phyloP scores from a whole-genome alignment of 2,113 vertebrate species.

The Synodontis membranacea region DNA sequence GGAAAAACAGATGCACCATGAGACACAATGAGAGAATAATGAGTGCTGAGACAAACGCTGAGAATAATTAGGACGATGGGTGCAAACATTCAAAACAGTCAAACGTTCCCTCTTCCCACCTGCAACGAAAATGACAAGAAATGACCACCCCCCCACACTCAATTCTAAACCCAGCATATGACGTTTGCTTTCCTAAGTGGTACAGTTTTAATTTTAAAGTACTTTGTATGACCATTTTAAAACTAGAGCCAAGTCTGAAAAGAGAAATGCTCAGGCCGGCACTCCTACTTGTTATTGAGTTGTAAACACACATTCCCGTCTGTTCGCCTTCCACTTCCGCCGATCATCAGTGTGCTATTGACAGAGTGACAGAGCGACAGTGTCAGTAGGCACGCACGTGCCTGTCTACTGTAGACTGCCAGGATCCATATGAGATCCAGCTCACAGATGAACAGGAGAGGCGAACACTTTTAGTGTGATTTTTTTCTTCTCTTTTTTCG shows the following conservation, averaged over 20 bases:
- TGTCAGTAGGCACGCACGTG: conserved; percentile 14
- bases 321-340: not conserved
- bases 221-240: not conserved
- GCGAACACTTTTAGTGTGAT: not conserved
- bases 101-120: not conserved
- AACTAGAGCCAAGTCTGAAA: not conserved
- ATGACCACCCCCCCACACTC: not conserved
- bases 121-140: not conserved
- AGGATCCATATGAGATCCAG: conserved; percentile 1
- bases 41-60: not conserved
- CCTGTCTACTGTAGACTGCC: conserved; percentile 3
- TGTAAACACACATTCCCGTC: conserved; percentile 5
- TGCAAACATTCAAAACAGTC: not conserved
- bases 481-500: not conserved
- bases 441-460: not conserved
- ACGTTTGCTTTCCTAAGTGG: not conserved
- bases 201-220: not conserved
- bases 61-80: not conserved
- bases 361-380: conserved; percentile 7
- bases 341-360: not conserved
- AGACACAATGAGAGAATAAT: not conserved
- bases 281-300: not conserved
- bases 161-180: not conserved
- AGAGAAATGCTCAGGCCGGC: not conserved
- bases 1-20: conserved; percentile 24